Conservation (phyloP, 2,888 invertebrate species). For the Oligia fasciuncula region DNA sequence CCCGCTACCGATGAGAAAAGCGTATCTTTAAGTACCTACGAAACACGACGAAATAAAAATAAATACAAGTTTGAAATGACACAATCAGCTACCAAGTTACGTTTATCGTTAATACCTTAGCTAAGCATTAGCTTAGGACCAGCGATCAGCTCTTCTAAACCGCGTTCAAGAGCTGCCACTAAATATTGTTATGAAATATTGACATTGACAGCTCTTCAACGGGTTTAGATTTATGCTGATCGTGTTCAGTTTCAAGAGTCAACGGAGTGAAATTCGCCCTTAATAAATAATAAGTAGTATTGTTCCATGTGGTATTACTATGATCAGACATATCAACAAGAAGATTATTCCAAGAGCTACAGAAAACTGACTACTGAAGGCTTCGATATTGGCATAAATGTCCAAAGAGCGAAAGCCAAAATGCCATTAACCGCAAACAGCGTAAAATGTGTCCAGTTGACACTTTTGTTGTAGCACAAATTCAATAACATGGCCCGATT, state of each 20-base stretch:
- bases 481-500: constrained; percentile 26
- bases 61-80: background rate
- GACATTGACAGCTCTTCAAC: background rate
- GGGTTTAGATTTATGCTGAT: background rate
- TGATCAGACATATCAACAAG: background rate
- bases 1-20: background rate
- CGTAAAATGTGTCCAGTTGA: constrained; percentile 21
- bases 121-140: background rate
- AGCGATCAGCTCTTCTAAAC: background rate
- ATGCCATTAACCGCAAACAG: constrained; percentile 36
- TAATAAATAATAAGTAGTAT: background rate
- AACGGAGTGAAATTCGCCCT: background rate
- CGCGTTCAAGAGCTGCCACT: background rate
- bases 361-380: background rate
- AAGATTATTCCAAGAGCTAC: background rate
- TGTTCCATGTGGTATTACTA: background rate
- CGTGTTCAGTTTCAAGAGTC: background rate
- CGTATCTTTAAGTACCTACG: background rate
- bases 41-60: background rate
- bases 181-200: background rate
- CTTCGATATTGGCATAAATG: background rate
- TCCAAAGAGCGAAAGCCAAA: constrained; percentile 1
- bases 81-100: background rate
- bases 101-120: background rate
- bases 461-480: constrained; percentile 22